Conservation (phyloP, 2,888 invertebrate species). For the Dicranocentrus wangi region DNA sequence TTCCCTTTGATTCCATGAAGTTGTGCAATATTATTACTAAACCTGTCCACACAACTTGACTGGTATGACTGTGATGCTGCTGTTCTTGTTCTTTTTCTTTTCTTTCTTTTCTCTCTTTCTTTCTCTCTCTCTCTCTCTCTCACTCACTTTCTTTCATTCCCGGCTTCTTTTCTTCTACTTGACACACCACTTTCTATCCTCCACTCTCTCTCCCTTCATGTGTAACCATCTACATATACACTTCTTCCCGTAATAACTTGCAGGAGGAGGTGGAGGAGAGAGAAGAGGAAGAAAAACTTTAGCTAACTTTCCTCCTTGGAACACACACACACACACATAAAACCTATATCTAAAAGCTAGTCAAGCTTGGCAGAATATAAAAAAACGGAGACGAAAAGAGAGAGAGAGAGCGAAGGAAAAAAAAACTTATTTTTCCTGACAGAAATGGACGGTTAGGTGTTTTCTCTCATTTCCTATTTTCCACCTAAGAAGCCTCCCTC, state of each 20-base stretch:
- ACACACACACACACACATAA: too few species aligned
- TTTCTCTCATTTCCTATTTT: constrained; percentile 45
- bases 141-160: constrained; percentile 9
- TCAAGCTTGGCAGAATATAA: background rate
- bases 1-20: constrained; percentile 48
- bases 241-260: constrained; percentile 9
- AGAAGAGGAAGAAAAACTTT: too few species aligned
- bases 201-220: constrained; percentile 75
- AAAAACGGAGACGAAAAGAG: too few species aligned
- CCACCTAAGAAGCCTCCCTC: constrained; percentile 14
- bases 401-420: background rate
- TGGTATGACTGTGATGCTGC: constrained; percentile 38
- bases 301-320: background rate
- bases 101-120: constrained; percentile 54
- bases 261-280: too few species aligned
- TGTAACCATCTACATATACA: constrained; percentile 14
- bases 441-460: constrained; percentile 12
- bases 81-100: constrained; percentile 51
- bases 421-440: constrained; percentile 3
- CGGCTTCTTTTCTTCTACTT: constrained; percentile 31
- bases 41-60: constrained; percentile 67
- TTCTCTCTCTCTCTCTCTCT: constrained; percentile 53
- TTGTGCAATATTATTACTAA: constrained; percentile 70
- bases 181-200: constrained; percentile 76
- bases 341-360: constrained; percentile 1